Conservation (phyloP, 2,888 invertebrate species). For the Eupithecia subfuscata region DNA sequence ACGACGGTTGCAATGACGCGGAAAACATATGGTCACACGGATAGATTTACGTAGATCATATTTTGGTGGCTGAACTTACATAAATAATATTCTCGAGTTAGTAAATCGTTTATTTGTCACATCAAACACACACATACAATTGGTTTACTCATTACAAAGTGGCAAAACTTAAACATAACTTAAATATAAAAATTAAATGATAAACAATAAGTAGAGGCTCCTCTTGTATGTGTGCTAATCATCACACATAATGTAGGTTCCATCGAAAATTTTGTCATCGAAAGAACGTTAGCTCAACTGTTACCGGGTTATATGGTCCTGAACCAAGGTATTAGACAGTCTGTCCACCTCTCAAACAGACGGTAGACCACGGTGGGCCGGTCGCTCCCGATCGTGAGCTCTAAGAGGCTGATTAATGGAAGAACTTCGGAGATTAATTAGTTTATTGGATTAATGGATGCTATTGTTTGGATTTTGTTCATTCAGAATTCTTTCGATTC, state of each 20-base stretch:
- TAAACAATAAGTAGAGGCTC: too few species aligned
- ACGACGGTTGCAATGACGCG: neutral
- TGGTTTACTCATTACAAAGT: too few species aligned
- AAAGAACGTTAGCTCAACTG: neutral
- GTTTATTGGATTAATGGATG: slow-evolving; percentile 29
- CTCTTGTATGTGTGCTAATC: too few species aligned
- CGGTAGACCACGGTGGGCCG: slow-evolving; percentile 13
- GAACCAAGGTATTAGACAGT: neutral
- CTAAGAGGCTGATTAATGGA: slow-evolving; percentile 43
- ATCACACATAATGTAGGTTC: too few species aligned
- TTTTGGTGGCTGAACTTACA: too few species aligned
- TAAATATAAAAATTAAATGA: too few species aligned
- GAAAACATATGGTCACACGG: neutral
- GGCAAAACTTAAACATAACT: too few species aligned
- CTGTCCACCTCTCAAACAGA: neutral
- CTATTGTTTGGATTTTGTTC: slow-evolving; percentile 5
- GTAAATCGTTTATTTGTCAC: too few species aligned
- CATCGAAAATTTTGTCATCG: too few species aligned
- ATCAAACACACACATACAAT: too few species aligned
- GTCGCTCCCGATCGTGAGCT: slow-evolving; percentile 50
- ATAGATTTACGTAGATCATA: neutral
- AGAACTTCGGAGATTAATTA: slow-evolving; percentile 37
- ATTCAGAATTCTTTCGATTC: neutral
- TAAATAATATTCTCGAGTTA: too few species aligned
- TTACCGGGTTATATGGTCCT: neutral